Conservation (phyloP, 1,140 invertebrate species). For the Battus philenor region DNA sequence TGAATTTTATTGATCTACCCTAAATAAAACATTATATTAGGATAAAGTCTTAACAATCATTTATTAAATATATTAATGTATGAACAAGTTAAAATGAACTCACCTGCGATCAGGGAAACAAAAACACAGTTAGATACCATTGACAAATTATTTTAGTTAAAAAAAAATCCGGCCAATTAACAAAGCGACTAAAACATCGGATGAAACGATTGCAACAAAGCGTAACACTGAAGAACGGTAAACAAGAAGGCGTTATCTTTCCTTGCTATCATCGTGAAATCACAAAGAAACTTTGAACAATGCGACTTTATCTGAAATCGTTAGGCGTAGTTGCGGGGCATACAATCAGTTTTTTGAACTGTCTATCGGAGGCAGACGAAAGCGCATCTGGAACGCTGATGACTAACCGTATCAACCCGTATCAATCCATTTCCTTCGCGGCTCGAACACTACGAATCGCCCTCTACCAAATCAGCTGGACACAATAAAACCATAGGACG, state of each 20-base stretch:
- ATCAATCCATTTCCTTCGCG: slow-evolving; percentile 55
- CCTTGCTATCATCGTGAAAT: slow-evolving; percentile 48
- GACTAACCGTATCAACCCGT: slow-evolving; percentile 66
- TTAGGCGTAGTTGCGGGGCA: slow-evolving; percentile 39
- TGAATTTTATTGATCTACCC: too few relatives aligned
- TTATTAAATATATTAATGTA: too few relatives aligned
- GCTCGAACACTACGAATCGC: slow-evolving; percentile 46
- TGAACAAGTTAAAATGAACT: too few relatives aligned
- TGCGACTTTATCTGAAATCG: slow-evolving; percentile 51
- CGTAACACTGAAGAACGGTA: slow-evolving; percentile 39
- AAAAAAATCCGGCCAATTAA: slow-evolving; percentile 20
- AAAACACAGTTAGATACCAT: slow-evolving; percentile 64
- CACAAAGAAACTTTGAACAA: slow-evolving; percentile 65
- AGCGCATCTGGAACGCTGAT: slow-evolving; percentile 55
- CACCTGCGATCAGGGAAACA: slow-evolving; percentile 44
- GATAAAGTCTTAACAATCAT: too few relatives aligned
- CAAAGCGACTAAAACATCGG: slow-evolving; percentile 21
- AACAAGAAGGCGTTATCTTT: slow-evolving; percentile 60
- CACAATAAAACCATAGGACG: slow-evolving; percentile 34
- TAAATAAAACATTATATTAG: too few relatives aligned
- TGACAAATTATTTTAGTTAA: slow-evolving; percentile 26
- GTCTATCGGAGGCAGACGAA: slow-evolving; percentile 40
- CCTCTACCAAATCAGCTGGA: slow-evolving; percentile 62
- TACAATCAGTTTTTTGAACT: slow-evolving; percentile 33
- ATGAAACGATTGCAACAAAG: slow-evolving; percentile 38